phyloP scores from a whole-genome alignment of 30 jellyfish, hydroid and myxozoan species.

The Turritopsis dohrnii region DNA sequence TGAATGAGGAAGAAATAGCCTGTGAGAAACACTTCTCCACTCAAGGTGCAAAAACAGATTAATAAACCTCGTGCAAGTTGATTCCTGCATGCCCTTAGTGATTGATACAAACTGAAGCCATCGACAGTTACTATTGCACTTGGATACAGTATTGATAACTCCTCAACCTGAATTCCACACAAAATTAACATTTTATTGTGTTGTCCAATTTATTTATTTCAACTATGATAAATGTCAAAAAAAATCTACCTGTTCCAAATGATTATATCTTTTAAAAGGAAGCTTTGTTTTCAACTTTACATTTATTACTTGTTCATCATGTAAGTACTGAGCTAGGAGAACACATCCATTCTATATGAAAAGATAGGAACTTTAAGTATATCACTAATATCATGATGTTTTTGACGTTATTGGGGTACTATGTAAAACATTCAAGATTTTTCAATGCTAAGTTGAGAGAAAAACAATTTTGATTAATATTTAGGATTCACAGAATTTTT shows the following conservation, averaged over 20 bases:
- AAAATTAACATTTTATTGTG: neutral
- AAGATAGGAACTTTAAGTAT: neutral
- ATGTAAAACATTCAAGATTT: neutral
- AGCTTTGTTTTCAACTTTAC: conserved; percentile 54
- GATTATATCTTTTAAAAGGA: conserved; percentile 19
- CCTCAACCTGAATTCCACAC: conserved; percentile 55
- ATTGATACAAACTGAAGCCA: conserved; percentile 83
- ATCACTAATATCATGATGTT: too few relatives aligned
- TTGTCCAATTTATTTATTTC: neutral
- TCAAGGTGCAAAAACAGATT: neutral
- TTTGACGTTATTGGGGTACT: too few relatives aligned
- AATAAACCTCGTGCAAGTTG: conserved; percentile 72
- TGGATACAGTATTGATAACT: conserved; percentile 58
- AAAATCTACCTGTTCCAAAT: neutral
- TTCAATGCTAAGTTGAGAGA: neutral
- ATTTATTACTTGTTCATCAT: conserved; percentile 69
- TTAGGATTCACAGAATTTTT: neutral
- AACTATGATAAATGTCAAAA: neutral
- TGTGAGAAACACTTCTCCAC: neutral
- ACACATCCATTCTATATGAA: conserved; percentile 56
- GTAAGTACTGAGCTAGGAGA: conserved; percentile 73
- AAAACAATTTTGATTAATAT: too few relatives aligned
- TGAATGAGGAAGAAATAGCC: neutral
- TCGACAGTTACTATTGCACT: conserved; percentile 78
- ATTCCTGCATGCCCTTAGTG: conserved; percentile 84